Percentiles rank a stretch among this genome's conserved stretches.
Conservation (phyloP, 2,113 vertebrate species). For the Dolichotis patagonum region DNA sequence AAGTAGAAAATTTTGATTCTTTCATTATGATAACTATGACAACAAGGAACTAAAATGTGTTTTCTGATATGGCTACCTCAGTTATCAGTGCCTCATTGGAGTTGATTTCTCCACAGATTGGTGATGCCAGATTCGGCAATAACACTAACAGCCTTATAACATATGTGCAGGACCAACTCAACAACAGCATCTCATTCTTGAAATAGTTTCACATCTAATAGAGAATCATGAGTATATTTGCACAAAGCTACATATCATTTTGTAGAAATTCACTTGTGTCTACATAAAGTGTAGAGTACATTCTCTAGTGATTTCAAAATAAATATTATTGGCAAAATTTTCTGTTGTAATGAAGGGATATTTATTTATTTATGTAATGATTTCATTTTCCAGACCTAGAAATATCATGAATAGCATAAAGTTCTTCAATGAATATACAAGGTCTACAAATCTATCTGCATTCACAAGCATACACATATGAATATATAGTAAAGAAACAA, state of each 20-base stretch:
- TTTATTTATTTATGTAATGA: background rate
- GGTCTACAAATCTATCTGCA: background rate
- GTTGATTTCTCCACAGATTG: background rate
- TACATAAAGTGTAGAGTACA: conserved; percentile 3
- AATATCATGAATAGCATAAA: background rate
- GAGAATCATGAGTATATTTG: background rate
- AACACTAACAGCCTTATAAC: background rate
- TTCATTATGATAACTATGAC: background rate
- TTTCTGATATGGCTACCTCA: background rate
- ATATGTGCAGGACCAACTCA: background rate
- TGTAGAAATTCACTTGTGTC: conserved; percentile 4
- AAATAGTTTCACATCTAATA: conserved; percentile 6
- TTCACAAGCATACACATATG: background rate
- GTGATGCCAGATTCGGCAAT: background rate
- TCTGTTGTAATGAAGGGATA: background rate
- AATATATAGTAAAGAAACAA: background rate
- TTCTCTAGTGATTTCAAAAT: background rate
- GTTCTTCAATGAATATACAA: background rate
- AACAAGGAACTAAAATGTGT: background rate
- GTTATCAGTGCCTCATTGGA: background rate
- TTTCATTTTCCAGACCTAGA: background rate
- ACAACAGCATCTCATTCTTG: background rate
- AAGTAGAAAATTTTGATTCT: background rate
- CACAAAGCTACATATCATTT: background rate
- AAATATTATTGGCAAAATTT: background rate